A percentile compares a stretch with the other conserved stretches of the same genome.
These are phyloP conservation scores for Hydrochoerus hydrochaeris DNA, from an alignment of 2,113 vertebrate genomes.

Conservation along the genomic window DNA sequence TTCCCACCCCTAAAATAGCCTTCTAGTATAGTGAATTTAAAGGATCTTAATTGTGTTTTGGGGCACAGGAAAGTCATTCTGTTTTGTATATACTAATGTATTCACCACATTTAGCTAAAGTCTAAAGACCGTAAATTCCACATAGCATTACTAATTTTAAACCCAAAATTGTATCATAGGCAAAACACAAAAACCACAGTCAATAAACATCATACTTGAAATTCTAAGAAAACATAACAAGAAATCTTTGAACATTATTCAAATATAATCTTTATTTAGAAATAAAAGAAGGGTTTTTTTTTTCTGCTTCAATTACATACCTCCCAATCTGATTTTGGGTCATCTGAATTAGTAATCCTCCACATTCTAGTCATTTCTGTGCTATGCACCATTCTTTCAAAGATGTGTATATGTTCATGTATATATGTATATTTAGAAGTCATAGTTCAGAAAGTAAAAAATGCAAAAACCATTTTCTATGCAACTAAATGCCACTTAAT, in stretches of 20 bases:
- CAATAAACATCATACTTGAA: slow-evolving; percentile 1
- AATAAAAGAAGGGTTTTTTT: not conserved
- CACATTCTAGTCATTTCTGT: not conserved
- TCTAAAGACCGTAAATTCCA: not conserved
- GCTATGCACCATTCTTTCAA: slow-evolving; percentile 22
- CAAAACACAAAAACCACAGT: not conserved
- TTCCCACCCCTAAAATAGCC: not conserved
- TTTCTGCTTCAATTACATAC: not conserved
- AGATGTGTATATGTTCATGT: not conserved
- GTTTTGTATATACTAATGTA: not conserved
- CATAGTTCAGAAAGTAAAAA: slow-evolving; percentile 51
- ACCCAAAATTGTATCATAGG: not conserved
- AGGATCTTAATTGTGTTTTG: not conserved
- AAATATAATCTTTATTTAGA: slow-evolving; percentile 15
- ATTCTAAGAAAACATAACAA: slow-evolving; percentile 31
- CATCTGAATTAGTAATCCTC: slow-evolving; percentile 3
- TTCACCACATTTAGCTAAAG: not conserved
- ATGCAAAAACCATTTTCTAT: slow-evolving; percentile 49
- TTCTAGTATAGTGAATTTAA: not conserved
- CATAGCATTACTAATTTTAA: not conserved
- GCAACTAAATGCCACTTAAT: slow-evolving; percentile 62
- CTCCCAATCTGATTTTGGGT: slow-evolving; percentile 27
- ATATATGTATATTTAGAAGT: not conserved
- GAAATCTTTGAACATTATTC: not conserved
- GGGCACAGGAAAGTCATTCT: not conserved